These are phyloP conservation scores for Xerus rutilus DNA, from an alignment of 2,797 vertebrate genomes.

Conservation along the genomic window DNA sequence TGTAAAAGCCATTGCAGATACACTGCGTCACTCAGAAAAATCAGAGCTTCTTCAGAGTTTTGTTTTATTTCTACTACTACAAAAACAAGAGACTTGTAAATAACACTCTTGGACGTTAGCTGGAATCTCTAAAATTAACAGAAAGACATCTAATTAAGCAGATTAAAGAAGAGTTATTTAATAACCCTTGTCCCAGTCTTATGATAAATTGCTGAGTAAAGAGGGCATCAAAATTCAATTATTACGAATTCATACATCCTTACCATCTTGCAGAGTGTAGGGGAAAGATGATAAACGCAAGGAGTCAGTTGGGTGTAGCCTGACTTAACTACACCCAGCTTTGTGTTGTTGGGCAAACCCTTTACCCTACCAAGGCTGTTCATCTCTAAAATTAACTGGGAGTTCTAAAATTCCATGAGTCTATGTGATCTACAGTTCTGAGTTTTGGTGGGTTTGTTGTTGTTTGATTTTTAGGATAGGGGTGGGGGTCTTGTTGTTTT, in stretches of 20 bases:
- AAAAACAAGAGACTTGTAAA: neutral
- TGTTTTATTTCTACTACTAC: neutral
- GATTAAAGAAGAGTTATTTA: neutral
- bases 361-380: neutral
- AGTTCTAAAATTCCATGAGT: neutral
- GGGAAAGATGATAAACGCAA: neutral
- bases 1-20: neutral
- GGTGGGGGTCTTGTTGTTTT: neutral
- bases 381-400: neutral
- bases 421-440: neutral
- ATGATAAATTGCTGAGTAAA: neutral
- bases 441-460: neutral
- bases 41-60: neutral
- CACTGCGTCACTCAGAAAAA: neutral
- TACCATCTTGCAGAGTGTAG: neutral
- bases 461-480: neutral
- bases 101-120: neutral
- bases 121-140: neutral
- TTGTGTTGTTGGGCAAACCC: neutral
- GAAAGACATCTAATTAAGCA: constrained; percentile 42
- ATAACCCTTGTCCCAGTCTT: neutral
- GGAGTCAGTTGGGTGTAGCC: neutral
- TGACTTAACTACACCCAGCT: neutral
- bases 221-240: no score
- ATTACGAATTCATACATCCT: neutral